These are phyloP conservation scores for Scaptomyza polygonia DNA, from an alignment of 2,888 invertebrate species.

Conservation along the genomic window DNA sequence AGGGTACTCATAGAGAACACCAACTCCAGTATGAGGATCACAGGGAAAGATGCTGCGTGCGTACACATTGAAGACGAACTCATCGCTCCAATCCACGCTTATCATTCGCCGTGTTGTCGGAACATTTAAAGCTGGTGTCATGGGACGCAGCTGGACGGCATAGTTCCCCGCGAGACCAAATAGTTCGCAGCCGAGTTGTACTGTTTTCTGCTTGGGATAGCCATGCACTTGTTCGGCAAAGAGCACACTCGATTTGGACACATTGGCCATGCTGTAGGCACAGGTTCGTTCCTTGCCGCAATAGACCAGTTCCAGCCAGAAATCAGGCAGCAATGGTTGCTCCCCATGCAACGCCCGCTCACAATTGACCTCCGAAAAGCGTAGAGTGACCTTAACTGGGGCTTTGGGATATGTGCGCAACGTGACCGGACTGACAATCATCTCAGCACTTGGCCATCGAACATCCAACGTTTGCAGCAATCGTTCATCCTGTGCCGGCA, in stretches of 20 bases:
- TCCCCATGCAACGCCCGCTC: slow-evolving; percentile 82
- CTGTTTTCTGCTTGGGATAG: slow-evolving; percentile 88
- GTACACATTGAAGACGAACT: slow-evolving; percentile 93
- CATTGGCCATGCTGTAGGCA: slow-evolving; percentile 85
- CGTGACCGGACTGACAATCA: slow-evolving; percentile 90
- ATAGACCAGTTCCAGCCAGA: slow-evolving; percentile 91
- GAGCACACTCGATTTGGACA: slow-evolving; percentile 87
- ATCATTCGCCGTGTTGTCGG: slow-evolving; percentile 78
- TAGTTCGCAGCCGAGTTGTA: slow-evolving; percentile 90
- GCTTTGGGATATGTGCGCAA: slow-evolving; percentile 92
- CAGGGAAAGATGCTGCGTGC: slow-evolving; percentile 93
- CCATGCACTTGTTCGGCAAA: slow-evolving; percentile 92
- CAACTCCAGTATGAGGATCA: slow-evolving; percentile 89
- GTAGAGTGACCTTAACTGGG: slow-evolving; percentile 89
- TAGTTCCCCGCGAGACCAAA: slow-evolving; percentile 94
- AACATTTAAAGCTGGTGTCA: slow-evolving; percentile 86
- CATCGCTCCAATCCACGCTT: slow-evolving; percentile 91
- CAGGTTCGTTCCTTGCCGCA: slow-evolving; percentile 91
- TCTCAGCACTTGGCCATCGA: slow-evolving; percentile 91
- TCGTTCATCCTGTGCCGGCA: slow-evolving; percentile 81
- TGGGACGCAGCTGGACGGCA: slow-evolving; percentile 89
- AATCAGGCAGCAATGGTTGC: slow-evolving; percentile 86
- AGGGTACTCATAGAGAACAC: slow-evolving; percentile 93
- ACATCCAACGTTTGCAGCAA: slow-evolving; percentile 88
- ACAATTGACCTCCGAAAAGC: slow-evolving; percentile 90